phyloP scores from a whole-genome alignment of 2,113 vertebrate genomes.

The Myiozetetes cayanensis region DNA sequence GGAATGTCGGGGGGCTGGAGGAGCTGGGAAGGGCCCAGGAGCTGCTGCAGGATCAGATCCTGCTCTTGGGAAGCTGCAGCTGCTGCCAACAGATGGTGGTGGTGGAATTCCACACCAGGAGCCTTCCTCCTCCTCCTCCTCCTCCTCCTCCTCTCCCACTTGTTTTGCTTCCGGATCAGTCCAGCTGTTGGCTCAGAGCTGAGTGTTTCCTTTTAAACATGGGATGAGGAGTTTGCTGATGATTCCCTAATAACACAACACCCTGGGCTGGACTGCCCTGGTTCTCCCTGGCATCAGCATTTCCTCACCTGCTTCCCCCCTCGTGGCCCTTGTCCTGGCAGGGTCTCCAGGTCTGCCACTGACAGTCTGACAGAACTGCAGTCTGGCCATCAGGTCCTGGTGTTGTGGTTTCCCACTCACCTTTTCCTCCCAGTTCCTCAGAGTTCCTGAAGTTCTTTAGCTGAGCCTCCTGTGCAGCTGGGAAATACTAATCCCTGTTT shows the following conservation, averaged over 20 bases:
- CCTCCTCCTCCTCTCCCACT: neutral
- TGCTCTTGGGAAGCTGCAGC: neutral
- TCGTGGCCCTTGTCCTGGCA: neutral
- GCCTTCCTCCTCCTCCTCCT: neutral
- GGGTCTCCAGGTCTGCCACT: neutral
- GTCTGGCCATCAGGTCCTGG: accelerated
- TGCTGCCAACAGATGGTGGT: conserved; percentile 34
- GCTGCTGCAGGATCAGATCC: neutral
- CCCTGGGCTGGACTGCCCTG: neutral
- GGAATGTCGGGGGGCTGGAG: neutral
- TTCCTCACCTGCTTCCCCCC: accelerated
- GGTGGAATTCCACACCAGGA: neutral
- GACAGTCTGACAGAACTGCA: accelerated
- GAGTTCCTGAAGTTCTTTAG: neutral
- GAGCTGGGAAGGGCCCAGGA: neutral
- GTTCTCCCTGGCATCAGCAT: accelerated
- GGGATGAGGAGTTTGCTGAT: neutral
- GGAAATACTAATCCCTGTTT: neutral
- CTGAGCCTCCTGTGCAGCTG: accelerated
- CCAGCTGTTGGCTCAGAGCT: accelerated
- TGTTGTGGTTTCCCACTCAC: accelerated
- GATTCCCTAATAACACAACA: neutral
- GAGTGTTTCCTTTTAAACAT: neutral
- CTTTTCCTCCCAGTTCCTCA: neutral
- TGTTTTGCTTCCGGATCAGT: neutral